A percentile compares a stretch with the other conserved stretches of the same genome.
phyloP scores from a whole-genome alignment of 2,113 vertebrate species.

The Progne subis region DNA sequence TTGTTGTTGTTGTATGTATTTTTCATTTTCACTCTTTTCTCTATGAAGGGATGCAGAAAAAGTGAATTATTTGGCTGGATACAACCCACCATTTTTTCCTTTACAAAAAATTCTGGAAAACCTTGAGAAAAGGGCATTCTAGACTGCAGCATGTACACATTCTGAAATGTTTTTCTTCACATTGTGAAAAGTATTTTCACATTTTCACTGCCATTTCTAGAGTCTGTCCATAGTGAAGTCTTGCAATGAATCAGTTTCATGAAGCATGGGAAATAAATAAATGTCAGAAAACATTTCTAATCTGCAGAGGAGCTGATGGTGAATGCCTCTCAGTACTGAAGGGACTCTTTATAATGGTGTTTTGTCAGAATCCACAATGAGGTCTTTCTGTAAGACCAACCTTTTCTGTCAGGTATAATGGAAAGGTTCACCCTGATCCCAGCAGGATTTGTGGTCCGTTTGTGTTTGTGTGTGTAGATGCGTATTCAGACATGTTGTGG shows the following conservation, averaged over 20 bases:
- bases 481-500: accelerated
- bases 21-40: not conserved
- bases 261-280: not conserved
- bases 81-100: not conserved
- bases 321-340: not conserved
- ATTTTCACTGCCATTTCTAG: not conserved
- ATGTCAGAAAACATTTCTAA: not conserved
- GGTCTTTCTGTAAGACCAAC: not conserved
- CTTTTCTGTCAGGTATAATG: not conserved
- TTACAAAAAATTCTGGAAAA: not conserved
- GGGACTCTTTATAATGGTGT: not conserved
- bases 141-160: accelerated
- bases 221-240: not conserved
- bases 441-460: not conserved
- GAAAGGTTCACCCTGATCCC: accelerated
- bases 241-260: not conserved
- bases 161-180: not conserved
- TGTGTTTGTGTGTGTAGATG: not conserved
- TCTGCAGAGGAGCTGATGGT: not conserved
- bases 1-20: not conserved
- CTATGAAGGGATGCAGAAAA: not conserved
- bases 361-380: not conserved
- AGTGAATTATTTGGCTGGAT: accelerated
- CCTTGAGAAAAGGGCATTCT: not conserved
- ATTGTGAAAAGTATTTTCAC: not conserved